Evolutionary conservation across 2,797 vertebrate species (phyloP).

Genomic region (Dermochelys coriacea): DNA sequence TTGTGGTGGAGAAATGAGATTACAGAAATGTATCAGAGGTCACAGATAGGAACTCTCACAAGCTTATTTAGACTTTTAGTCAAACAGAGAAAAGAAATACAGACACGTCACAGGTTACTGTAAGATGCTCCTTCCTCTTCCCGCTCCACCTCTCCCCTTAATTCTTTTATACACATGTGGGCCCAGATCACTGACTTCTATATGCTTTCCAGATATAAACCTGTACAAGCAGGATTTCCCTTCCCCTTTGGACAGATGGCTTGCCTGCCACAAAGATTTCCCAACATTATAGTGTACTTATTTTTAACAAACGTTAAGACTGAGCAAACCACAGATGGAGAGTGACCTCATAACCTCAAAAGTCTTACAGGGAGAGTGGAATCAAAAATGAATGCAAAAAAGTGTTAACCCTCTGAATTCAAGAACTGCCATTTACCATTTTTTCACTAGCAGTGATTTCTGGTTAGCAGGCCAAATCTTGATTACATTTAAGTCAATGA

Average conservation of each 20-base stretch:
- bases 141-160: background rate
- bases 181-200: background rate
- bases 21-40: constrained; percentile 21
- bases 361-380: background rate
- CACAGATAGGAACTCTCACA: background rate
- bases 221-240: background rate
- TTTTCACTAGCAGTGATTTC: background rate
- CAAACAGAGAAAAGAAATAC: background rate
- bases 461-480: background rate
- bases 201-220: background rate
- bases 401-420: background rate
- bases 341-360: background rate
- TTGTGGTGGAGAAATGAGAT: constrained; percentile 31
- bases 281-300: background rate
- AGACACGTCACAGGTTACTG: background rate
- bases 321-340: background rate
- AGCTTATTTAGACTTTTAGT: constrained; percentile 6
- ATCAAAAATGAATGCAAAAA: background rate
- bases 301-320: background rate
- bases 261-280: background rate
- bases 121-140: background rate
- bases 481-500: background rate
- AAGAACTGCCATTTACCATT: too few relatives aligned
- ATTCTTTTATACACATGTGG: background rate
- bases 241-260: background rate